These are phyloP conservation scores for Leptoteleia sp. DNA, from an alignment of 1,140 invertebrate species.

Conservation along the genomic window DNA sequence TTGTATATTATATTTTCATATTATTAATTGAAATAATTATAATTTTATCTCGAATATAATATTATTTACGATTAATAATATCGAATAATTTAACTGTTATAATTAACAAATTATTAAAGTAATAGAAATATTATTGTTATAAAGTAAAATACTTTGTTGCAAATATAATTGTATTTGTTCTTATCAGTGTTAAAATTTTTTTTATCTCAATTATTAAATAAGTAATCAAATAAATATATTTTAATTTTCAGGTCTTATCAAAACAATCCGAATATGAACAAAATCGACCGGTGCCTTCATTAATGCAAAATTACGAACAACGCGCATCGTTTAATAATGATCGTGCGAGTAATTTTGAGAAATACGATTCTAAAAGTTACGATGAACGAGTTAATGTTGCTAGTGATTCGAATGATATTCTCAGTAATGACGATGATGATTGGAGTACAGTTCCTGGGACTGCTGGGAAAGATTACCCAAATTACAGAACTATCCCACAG, in stretches of 20 bases:
- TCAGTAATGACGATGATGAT: slow-evolving; percentile 45
- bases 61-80: no score
- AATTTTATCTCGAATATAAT: no score
- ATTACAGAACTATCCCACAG: slow-evolving; percentile 81
- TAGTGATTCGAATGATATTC: slow-evolving; percentile 27
- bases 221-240: neutral
- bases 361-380: slow-evolving; percentile 8
- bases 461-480: slow-evolving; percentile 82
- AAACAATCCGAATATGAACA: slow-evolving; percentile 13
- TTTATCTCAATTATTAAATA: no score
- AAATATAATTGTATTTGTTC: no score
- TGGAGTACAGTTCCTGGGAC: slow-evolving; percentile 80
- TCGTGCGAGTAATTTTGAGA: slow-evolving; percentile 18
- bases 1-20: no score
- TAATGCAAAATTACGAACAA: slow-evolving; percentile 16
- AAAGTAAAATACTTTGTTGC: no score
- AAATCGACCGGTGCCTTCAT: neutral
- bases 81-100: no score
- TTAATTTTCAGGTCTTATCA: slow-evolving; percentile 11
- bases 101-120: no score
- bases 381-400: slow-evolving; percentile 8
- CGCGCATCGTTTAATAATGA: slow-evolving; percentile 5
- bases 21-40: no score
- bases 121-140: no score
- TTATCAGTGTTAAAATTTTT: no score